Percentiles rank a stretch among this genome's conserved stretches.
Conservation (phyloP, 2,888 invertebrate species). For the Synergus itoensis region DNA sequence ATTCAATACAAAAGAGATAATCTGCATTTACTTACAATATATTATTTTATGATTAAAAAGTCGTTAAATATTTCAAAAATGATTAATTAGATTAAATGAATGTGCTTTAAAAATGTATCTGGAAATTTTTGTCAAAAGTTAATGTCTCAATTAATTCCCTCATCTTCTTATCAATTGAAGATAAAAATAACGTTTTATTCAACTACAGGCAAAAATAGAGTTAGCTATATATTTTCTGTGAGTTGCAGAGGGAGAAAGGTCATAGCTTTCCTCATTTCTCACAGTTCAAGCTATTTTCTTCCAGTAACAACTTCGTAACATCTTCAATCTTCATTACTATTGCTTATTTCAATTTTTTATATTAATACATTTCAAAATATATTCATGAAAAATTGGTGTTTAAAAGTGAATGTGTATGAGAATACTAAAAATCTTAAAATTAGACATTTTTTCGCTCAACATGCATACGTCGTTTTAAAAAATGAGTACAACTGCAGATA, state of each 20-base stretch:
- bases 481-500: no score
- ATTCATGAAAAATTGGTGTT: neutral
- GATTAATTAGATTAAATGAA: neutral
- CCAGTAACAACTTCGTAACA: neutral
- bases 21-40: no score
- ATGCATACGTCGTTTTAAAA: no score
- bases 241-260: neutral
- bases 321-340: neutral
- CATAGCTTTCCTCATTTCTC: neutral
- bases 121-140: neutral
- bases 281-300: neutral
- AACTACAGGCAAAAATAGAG: neutral
- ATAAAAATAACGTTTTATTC: neutral
- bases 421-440: neutral
- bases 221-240: neutral
- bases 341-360: neutral
- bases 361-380: neutral
- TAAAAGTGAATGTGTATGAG: neutral
- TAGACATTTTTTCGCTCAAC: no score
- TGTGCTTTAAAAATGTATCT: neutral
- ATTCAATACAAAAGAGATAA: neutral
- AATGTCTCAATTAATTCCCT: neutral
- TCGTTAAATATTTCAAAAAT: neutral
- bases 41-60: no score
- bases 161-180: neutral